Evolutionary conservation across 2,797 vertebrate genomes (phyloP), one percentile per base, ranked within the genome.

Genomic region (Euphonia xanthogaster): DNA sequence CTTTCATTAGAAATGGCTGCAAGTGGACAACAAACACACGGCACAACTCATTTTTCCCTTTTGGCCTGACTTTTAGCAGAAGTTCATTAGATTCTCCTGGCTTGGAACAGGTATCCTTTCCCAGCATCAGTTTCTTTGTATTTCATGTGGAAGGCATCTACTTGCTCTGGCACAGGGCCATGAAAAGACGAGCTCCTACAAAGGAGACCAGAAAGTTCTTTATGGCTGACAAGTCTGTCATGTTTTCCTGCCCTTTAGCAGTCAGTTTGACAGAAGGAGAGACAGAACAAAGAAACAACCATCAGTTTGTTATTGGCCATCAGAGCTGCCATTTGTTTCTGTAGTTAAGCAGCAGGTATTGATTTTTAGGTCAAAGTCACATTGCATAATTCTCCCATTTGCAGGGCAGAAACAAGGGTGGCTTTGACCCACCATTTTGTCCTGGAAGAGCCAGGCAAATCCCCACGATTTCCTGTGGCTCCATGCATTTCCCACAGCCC

Each of bases 171-270:
- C 84, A 83, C 61, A 19, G 40, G 55, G 62, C 90, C 94, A 22
- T 75, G 81, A 91, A 91, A 95, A 86, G 86, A 75, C 35, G 63
- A 86, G 47, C 62, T 86, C 58, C 51, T 60, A 86, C 87, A 95
- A 94, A 93, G 76, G 66, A 96, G 75, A 83, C 84, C 89, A 73
- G 33, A 57, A 96, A 93, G 68, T 94, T 93, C 73, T 86, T 90
- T 72, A 75, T 27, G 40, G 76, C 51, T 94, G 86, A 84, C 66
- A 88, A 78, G n/a, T 57, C 75, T 74, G 39, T 76, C 65, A 88
- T 55, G 94, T 90, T 80, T 73, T 33, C 78, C 67, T 80, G 86
- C 81, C 94, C 84, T 91, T 92, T 88, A 89, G 72, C 72, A 91
- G 81, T 61, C 30, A 25, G 63, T 68, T 89, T 80, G 79, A 89